A percentile compares a stretch with the other conserved stretches of the same genome.
These are phyloP conservation scores for Gortyna flavago DNA, from an alignment of 2,888 invertebrate species.

Conservation along the genomic window DNA sequence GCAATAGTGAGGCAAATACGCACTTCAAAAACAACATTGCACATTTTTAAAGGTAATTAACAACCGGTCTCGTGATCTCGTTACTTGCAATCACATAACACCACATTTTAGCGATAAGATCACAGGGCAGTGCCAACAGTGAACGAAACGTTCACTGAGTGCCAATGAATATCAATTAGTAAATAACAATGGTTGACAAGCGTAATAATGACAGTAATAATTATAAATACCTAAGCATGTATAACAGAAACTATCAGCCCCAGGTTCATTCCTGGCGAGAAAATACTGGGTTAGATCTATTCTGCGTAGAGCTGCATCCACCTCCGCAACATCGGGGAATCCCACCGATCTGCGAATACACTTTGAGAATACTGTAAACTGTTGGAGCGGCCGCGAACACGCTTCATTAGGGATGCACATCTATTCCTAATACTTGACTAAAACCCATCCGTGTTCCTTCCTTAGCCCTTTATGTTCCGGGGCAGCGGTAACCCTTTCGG, in stretches of 20 bases:
- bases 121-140: neutral
- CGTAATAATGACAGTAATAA: too few relatives aligned
- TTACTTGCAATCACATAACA: slow-evolving; percentile 7
- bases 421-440: neutral
- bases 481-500: too few relatives aligned
- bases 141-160: too few relatives aligned
- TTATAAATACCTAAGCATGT: too few relatives aligned
- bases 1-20: neutral
- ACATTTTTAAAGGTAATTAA: neutral
- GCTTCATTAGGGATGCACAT: neutral
- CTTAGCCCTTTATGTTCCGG: too few relatives aligned
- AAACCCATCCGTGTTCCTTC: too few relatives aligned
- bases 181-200: slow-evolving; percentile 37
- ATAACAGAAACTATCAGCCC: neutral
- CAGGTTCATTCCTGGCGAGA: neutral
- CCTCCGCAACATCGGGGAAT: too few relatives aligned
- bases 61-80: neutral
- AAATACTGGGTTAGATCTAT: neutral
- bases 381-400: neutral
- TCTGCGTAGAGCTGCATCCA: neutral
- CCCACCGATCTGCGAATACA: too few relatives aligned
- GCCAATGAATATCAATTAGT: too few relatives aligned
- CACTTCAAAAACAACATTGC: neutral
- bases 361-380: too few relatives aligned
- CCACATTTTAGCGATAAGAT: slow-evolving; percentile 17